Base-by-base conservation (phyloP, 2,113 vertebrate genomes). In the Siphamia tubifer region DNA sequence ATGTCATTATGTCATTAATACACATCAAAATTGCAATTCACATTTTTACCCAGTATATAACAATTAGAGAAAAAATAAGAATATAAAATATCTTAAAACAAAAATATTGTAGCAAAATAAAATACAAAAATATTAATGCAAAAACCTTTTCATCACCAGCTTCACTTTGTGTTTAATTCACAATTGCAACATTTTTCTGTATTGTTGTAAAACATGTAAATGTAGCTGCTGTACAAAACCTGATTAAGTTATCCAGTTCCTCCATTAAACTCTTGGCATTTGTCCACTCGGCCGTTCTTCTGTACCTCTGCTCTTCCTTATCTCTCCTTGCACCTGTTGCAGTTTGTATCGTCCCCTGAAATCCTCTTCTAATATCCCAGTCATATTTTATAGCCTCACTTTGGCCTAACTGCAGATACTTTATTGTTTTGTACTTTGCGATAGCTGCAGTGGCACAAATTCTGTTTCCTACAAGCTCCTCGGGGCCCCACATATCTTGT, bases 371-470 rank as follows among this genome's bases (percentile, higher is more conserved):
- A 65, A 35, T 51, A 38, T 42, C 35, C 39, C 23, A 8, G 40
- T 51, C 20, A 36, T 53, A 28, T 51, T 82, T 81, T 60, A 74
- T 48, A 21, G 35, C 7, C 25, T 68, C 39, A 30, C 6, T 81
- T 74, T 51, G 13, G 31, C 9, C 49, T 45, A 72, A 68, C 43
- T 45, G 68, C 3, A 19, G n/a, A 48, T 60, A 24, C 12, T 80
- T 80, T 82, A 77, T 85, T 63, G 74, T 70, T 77, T 80, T 70
- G 62, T 72, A 30, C 77, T 74, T 1, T 2, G 31, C 17, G 55
- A 21, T 34, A 44, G 35, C 64, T 65, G 56, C 57, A 60, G 53
- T 40, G 61, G 49, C 53, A 66, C 57, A 79, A 44, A 71, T 62
- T 57, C 9, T 64, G 54, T 74, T 75, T 44, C 64, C 63, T 24